Base-by-base conservation (phyloP, 2,888 invertebrate genomes). In the Himalopsyche tibetana region DNA sequence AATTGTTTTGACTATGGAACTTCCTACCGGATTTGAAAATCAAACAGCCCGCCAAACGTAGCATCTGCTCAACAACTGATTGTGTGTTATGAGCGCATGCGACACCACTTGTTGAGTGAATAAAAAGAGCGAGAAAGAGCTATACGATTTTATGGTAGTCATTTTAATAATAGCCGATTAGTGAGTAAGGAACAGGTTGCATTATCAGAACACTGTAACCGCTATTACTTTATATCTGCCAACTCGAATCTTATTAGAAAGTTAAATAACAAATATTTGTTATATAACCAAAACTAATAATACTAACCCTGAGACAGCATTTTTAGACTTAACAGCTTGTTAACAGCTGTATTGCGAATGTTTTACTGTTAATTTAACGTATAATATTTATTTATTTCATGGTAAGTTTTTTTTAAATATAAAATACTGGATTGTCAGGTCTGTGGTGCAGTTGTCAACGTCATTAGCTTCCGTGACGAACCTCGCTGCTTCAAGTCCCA, bases 1-100 rank as follows among this genome's bases (percentile, higher is more conserved):
- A 45, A 19, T 80, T 80, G 42, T 45, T 80, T 40, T 80, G 42
- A 80, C 45, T 17, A 79, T 11, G 19, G 38, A 9, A 40, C 40
- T 84, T 51, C 81, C 45, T 28, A 51, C 81, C 81, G 84, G 80
- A 55, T 63, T 84, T 42, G 63, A 81, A 80, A 81, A 55, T 84
- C 81, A 63, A 84, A 84, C 84, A 81, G 17, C 84, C 80, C 84
- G 84, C 84, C 81, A 84, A 84, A 84, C 63, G 63, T 63, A 19
- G 45, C 81, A 84, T 84, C 84, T 84, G 84, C 55, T 84, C 63
- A 56, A 81, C 84, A 84, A 84, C 84, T 84, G 84, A 84, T 63
- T 63, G 63, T 63, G 63, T 63, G 63, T 19, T 51, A 63, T 63
- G 63, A 8, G 63, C 63, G 63, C 63, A 63, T 63, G 63, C 19